Evolutionary conservation across 2,888 invertebrate species (phyloP).

Genomic region (Limnephilus lunatus): DNA sequence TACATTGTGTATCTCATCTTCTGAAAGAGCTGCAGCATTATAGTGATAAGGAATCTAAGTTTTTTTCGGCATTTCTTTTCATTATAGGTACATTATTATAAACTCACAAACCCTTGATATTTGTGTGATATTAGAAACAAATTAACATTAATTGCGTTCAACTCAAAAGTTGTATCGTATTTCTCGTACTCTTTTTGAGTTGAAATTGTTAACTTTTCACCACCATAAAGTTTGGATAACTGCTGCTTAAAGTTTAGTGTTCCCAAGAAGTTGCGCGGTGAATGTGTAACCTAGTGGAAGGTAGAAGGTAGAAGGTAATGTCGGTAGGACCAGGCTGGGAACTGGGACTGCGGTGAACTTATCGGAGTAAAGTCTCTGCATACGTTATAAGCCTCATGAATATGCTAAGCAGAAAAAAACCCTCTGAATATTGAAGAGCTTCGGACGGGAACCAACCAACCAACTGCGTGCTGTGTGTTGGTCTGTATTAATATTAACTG

Average conservation of each 20-base stretch:
- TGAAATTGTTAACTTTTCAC: too few species aligned
- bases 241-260: not conserved
- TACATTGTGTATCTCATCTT: too few species aligned
- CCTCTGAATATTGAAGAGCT: constrained; percentile 49
- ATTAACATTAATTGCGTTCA: not conserved
- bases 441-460: not conserved
- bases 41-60: too few species aligned
- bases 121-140: not conserved
- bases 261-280: not conserved
- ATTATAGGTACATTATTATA: not conserved
- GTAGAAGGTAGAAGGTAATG: not conserved
- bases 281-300: not conserved
- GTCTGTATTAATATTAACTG: not conserved
- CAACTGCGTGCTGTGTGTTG: constrained; percentile 12
- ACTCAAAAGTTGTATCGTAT: not conserved
- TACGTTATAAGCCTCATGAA: constrained; percentile 53
- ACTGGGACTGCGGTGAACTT: not conserved
- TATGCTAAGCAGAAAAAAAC: constrained; percentile 56
- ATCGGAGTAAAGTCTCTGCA: not conserved
- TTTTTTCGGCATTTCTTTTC: too few species aligned
- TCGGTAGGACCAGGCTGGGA: not conserved
- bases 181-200: too few species aligned
- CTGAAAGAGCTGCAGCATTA: too few species aligned
- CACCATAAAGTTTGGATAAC: not conserved
- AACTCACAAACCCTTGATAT: not conserved